Conservation (phyloP, 1,140 invertebrate species). For the Mizuhopecten yessoensis region DNA sequence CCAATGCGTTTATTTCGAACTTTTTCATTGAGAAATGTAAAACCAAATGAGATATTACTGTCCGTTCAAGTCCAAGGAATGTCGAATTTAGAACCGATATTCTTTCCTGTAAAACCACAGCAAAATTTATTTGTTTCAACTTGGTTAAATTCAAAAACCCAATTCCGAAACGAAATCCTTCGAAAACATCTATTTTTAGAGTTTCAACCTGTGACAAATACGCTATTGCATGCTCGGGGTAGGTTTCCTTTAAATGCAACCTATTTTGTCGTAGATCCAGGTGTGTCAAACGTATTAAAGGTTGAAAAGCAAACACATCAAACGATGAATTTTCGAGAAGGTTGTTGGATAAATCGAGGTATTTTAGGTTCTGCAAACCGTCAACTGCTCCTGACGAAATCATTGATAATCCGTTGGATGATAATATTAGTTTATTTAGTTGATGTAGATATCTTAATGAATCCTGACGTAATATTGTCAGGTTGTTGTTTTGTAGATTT, state of each 20-base stretch:
- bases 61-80: neutral
- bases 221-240: neutral
- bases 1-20: neutral
- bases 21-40: neutral
- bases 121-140: neutral
- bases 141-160: neutral
- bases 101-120: no score
- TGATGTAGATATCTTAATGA: neutral
- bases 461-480: neutral
- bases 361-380: neutral
- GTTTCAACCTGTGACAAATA: neutral
- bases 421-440: neutral
- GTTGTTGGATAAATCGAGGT: neutral
- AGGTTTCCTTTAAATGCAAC: neutral
- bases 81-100: neutral
- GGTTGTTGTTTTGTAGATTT: neutral
- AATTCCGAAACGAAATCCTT: neutral
- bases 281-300: neutral
- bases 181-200: neutral
- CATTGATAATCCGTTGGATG: neutral
- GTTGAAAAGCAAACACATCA: neutral
- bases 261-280: neutral
- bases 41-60: neutral
- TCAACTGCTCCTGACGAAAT: neutral
- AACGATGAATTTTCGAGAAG: neutral